Percentiles rank a stretch among this genome's conserved stretches.
phyloP scores from a whole-genome alignment of 1,140 invertebrate genomes.

The Tribolium madens region DNA sequence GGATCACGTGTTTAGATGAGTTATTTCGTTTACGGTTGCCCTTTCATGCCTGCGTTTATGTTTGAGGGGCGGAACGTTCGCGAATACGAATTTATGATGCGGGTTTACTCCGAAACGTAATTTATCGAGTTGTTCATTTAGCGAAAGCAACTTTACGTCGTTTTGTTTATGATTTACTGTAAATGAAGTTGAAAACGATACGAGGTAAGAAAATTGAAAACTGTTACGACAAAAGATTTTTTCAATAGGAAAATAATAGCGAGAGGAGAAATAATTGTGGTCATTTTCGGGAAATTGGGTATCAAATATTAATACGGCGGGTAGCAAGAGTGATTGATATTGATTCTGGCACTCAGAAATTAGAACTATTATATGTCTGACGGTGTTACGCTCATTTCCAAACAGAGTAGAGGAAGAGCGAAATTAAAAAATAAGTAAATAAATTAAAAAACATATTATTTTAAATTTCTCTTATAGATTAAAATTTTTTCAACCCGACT shows the following conservation, averaged over 20 bases:
- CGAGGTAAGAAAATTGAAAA: neutral
- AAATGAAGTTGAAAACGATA: slow-evolving; percentile 16
- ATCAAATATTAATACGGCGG: neutral
- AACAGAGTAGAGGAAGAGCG: too few relatives aligned
- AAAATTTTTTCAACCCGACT: neutral
- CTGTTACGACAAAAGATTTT: neutral
- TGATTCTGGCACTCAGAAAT: neutral
- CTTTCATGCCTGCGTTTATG: neutral
- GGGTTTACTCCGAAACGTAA: slow-evolving; percentile 19
- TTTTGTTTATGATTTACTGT: slow-evolving; percentile 34
- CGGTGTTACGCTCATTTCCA: neutral
- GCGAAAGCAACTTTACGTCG: slow-evolving; percentile 17
- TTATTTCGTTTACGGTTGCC: neutral
- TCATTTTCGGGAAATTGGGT: neutral
- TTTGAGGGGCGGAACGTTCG: neutral
- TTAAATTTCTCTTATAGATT: too few relatives aligned
- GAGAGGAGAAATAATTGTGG: neutral
- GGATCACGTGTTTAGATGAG: slow-evolving; percentile 8
- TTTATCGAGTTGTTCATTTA: slow-evolving; percentile 38
- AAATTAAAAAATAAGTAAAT: too few relatives aligned
- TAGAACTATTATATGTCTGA: neutral
- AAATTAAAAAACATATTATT: too few relatives aligned
- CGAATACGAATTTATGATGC: slow-evolving; percentile 9
- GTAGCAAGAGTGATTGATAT: neutral
- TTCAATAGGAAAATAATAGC: neutral